A percentile compares a stretch with the other conserved stretches of the same genome.
Evolutionary conservation across 1,140 invertebrate genomes (phyloP).

Genomic region (Wiebesia pumilae): DNA sequence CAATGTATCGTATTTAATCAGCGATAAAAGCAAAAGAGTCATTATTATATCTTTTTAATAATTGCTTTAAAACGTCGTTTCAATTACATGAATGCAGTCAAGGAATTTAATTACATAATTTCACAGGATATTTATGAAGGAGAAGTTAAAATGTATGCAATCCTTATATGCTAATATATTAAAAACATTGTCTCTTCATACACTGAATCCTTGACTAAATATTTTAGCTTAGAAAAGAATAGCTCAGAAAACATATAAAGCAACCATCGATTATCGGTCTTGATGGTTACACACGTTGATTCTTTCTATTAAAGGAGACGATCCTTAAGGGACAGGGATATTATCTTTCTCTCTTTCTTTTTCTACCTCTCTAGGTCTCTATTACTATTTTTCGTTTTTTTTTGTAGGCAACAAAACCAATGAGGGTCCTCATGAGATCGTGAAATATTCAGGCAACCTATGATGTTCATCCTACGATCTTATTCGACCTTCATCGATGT

Average conservation of each 20-base stretch:
- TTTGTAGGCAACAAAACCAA: slow-evolving; percentile 20
- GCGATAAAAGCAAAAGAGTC: too few species aligned
- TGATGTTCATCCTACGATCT: neutral
- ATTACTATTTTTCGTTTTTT: slow-evolving; percentile 28
- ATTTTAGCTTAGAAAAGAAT: neutral
- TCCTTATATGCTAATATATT: neutral
- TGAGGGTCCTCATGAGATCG: slow-evolving; percentile 47
- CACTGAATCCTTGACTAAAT: neutral
- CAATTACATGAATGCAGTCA: too few species aligned
- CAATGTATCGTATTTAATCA: too few species aligned
- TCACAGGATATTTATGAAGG: too few species aligned
- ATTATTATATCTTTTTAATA: too few species aligned
- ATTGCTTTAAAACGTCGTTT: too few species aligned
- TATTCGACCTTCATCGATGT: neutral
- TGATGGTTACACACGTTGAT: neutral
- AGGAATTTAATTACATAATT: too few species aligned
- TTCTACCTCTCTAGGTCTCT: neutral
- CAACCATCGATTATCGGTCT: neutral
- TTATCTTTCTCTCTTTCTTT: neutral
- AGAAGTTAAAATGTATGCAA: neutral
- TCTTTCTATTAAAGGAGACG: neutral
- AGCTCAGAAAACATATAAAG: neutral
- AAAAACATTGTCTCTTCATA: neutral
- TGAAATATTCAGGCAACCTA: slow-evolving; percentile 48
- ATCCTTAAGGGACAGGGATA: too few species aligned